phyloP scores from a whole-genome alignment of 2,113 vertebrate species.

The Paraplagusia blochii region DNA sequence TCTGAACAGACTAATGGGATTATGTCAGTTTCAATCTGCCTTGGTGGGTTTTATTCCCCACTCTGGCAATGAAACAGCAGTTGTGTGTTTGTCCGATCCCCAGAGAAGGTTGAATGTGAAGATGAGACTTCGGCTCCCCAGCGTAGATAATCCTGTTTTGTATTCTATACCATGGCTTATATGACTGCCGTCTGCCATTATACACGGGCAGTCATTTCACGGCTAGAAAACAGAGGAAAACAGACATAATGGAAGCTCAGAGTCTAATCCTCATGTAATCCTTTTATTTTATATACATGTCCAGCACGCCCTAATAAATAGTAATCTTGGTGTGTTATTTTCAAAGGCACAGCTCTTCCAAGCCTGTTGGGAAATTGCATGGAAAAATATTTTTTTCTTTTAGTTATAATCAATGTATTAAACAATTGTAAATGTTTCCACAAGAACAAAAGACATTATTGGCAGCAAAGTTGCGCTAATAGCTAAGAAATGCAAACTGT shows the following conservation, averaged over 20 bases:
- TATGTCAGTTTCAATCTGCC: conserved; percentile 46
- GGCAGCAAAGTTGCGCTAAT: too few relatives aligned
- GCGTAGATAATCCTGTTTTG: conserved; percentile 53
- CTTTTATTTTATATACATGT: conserved; percentile 49
- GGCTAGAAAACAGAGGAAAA: conserved; percentile 31
- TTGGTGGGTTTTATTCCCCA: conserved; percentile 19
- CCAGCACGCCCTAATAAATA: conserved; percentile 36
- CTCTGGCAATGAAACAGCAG: conserved; percentile 13
- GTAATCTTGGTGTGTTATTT: conserved; percentile 28
- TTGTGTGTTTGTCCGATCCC: conserved; percentile 22
- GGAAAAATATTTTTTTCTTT: too few relatives aligned
- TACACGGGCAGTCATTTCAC: conserved; percentile 32
- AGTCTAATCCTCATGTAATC: conserved; percentile 60
- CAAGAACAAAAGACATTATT: too few relatives aligned
- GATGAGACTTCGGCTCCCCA: conserved; percentile 28
- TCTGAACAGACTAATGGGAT: conserved; percentile 52
- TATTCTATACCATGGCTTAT: conserved; percentile 46
- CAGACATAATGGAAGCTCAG: conserved; percentile 13
- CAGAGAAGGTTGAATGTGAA: conserved; percentile 28
- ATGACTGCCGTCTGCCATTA: conserved; percentile 41
- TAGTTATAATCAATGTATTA: too few relatives aligned
- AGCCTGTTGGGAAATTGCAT: too few relatives aligned
- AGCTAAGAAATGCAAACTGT: too few relatives aligned
- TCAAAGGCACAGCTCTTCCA: background rate
- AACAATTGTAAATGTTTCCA: too few relatives aligned